phyloP scores from a whole-genome alignment of 2,888 invertebrate species.

The Epirrhoe tristata region DNA sequence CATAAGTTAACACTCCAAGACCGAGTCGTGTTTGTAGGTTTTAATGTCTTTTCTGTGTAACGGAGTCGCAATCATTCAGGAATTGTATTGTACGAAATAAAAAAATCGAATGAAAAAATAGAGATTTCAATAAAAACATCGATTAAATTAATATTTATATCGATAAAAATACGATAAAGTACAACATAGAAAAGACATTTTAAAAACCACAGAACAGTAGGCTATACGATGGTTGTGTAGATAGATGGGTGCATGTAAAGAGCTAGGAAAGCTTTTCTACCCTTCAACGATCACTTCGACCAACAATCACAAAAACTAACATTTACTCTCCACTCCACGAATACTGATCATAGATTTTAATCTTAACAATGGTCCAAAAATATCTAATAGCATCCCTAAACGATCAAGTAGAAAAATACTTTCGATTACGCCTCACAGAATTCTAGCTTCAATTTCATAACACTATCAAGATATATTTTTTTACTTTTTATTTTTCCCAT shows the following conservation, averaged over 20 bases:
- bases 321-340: conserved; percentile 66
- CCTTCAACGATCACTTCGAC: conserved; percentile 66
- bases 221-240: conserved; percentile 41
- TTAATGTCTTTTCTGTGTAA: conserved; percentile 30
- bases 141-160: conserved; percentile 4
- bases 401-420: conserved; percentile 84
- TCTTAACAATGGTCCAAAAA: conserved; percentile 85
- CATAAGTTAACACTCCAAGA: conserved; percentile 77
- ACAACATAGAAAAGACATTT: conserved; percentile 35
- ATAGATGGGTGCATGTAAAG: conserved; percentile 63
- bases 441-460: conserved; percentile 69
- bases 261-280: conserved; percentile 68
- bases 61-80: conserved; percentile 19
- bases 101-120: neutral
- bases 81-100: neutral
- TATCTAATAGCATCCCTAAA: conserved; percentile 83
- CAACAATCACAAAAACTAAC: conserved; percentile 75
- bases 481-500: conserved; percentile 49
- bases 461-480: conserved; percentile 56
- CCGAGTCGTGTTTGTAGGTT: conserved; percentile 52
- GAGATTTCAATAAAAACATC: conserved; percentile 1
- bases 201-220: conserved; percentile 45
- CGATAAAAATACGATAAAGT: conserved; percentile 9
- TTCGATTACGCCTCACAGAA: conserved; percentile 76
- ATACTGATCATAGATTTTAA: conserved; percentile 77